Conservation (phyloP, 1,140 invertebrate species). For the Drosophila sproati region DNA sequence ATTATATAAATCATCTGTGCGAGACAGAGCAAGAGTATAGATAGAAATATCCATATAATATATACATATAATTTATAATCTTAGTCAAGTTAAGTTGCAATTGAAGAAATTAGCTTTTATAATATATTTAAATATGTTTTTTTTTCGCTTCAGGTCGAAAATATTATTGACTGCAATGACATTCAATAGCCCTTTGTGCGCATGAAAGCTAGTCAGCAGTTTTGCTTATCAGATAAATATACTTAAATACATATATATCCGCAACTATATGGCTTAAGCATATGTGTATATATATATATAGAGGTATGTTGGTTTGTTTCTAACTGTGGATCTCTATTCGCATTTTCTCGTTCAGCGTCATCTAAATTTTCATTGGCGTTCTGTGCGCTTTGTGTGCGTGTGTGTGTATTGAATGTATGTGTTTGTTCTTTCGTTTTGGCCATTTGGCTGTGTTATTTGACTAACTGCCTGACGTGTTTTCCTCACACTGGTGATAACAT, state of each 20-base stretch:
- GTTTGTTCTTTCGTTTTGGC: conserved; percentile 50
- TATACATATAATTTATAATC: too few species aligned
- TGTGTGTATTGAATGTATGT: conserved; percentile 31
- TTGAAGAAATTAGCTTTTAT: too few species aligned
- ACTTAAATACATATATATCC: background rate
- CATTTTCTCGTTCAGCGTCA: conserved; percentile 48
- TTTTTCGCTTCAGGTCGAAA: too few species aligned
- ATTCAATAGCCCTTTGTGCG: too few species aligned
- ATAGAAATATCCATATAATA: too few species aligned
- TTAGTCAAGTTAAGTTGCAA: too few species aligned
- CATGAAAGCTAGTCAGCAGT: background rate
- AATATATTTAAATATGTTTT: too few species aligned
- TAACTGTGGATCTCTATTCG: conserved; percentile 20
- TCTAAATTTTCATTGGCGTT: conserved; percentile 75
- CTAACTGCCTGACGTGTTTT: conserved; percentile 83
- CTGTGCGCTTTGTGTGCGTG: conserved; percentile 45
- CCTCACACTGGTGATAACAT: conserved; percentile 82
- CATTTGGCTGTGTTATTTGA: conserved; percentile 70
- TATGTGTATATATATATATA: background rate
- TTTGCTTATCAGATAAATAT: conserved; percentile 7
- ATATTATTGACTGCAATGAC: too few species aligned
- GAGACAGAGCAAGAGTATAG: background rate
- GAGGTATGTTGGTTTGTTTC: conserved; percentile 17
- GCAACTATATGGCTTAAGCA: background rate
- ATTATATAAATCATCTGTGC: background rate